Conservation (phyloP, 2,888 invertebrate species). For the Rotaria sp. region DNA sequence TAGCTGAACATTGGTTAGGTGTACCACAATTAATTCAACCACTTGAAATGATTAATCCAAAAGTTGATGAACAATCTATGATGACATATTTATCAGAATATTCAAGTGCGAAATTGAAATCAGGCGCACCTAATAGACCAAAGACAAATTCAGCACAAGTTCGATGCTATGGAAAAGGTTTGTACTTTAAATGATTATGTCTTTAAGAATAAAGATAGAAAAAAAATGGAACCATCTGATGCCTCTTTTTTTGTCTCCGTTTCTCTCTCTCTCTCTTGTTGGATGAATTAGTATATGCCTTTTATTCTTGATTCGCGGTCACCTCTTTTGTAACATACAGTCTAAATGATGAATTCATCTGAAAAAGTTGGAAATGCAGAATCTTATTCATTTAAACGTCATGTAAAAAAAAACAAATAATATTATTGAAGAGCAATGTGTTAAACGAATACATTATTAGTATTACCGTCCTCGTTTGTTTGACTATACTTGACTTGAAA, state of each 20-base stretch:
- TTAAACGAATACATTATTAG: background rate
- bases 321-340: background rate
- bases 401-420: constrained; percentile 4
- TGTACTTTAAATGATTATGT: background rate
- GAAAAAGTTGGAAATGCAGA: too few species aligned
- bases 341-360: background rate
- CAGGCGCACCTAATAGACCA: constrained; percentile 71
- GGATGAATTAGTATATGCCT: background rate
- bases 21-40: constrained; percentile 79
- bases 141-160: constrained; percentile 66
- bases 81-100: constrained; percentile 88
- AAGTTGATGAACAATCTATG: constrained; percentile 83
- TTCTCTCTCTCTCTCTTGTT: background rate
- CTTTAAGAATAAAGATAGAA: background rate
- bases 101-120: constrained; percentile 75
- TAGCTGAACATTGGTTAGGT: constrained; percentile 80
- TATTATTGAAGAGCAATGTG: constrained; percentile 1
- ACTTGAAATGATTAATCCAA: constrained; percentile 80
- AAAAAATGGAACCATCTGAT: background rate
- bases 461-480: background rate
- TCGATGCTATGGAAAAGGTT: constrained; percentile 72
- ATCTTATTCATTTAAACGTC: background rate
- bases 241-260: background rate
- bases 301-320: background rate
- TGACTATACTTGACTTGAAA: background rate